Percentiles rank a stretch among this genome's conserved stretches.
Conservation (phyloP, 2,888 invertebrate species). For the Stenotaenia linearis region DNA sequence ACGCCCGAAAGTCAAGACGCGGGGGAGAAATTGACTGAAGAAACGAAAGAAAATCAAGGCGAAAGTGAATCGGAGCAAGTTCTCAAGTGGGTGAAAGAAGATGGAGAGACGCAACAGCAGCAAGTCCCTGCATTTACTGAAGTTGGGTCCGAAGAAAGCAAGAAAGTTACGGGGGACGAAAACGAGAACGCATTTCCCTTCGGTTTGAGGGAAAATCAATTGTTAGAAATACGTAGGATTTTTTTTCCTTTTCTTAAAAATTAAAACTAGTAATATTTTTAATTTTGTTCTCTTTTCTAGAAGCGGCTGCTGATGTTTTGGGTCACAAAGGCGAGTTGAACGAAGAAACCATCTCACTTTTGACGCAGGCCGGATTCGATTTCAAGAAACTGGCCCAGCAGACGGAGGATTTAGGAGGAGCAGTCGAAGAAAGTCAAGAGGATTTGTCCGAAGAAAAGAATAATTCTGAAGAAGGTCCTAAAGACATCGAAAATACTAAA, state of each 20-base stretch:
- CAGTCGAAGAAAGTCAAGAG: neutral
- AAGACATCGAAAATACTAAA: neutral
- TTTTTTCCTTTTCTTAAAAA: neutral
- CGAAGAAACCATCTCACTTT: neutral
- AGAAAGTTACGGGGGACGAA: neutral
- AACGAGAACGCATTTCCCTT: neutral
- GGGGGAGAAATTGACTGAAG: neutral
- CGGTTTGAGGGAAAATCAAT: constrained; percentile 5
- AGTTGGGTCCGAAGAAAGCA: neutral
- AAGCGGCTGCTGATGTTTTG: constrained; percentile 5
- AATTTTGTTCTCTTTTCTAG: too few species aligned
- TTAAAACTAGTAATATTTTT: too few species aligned
- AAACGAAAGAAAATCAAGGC: neutral
- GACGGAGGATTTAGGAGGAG: neutral
- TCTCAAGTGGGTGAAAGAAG: neutral
- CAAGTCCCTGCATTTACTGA: neutral
- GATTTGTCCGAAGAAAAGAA: neutral
- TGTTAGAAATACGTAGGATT: constrained; percentile 21
- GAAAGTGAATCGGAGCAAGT: neutral
- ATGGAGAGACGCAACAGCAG: neutral
- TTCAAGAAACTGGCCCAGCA: neutral
- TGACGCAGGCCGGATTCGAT: neutral
- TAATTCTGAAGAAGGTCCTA: neutral
- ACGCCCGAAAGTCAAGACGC: neutral
- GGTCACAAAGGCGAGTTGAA: neutral